Conservation (phyloP, 2,113 vertebrate species). For the Trinectes maculatus region DNA sequence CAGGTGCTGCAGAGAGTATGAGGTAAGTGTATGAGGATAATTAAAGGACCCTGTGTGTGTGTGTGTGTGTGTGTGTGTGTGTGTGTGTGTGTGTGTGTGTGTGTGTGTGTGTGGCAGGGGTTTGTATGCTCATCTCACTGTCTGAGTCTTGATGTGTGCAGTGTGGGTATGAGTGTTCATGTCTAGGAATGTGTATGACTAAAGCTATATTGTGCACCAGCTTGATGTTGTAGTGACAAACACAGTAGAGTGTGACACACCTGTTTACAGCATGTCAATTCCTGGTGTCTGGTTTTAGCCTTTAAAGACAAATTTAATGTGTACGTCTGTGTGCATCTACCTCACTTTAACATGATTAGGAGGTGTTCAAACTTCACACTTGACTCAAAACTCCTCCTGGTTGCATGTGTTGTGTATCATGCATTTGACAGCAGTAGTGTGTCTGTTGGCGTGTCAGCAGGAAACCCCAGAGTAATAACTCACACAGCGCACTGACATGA, state of each 20-base stretch:
- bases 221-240: conserved; percentile 7
- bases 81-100: background rate
- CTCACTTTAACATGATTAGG: background rate
- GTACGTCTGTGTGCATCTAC: background rate
- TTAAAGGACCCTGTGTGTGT: conserved; percentile 25
- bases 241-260: conserved; percentile 42
- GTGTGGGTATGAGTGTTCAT: conserved; percentile 26
- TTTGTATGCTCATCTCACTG: background rate
- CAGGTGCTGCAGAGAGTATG: conserved; percentile 48
- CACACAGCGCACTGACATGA: conserved; percentile 49
- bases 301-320: background rate
- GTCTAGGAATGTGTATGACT: conserved; percentile 70
- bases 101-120: conserved; percentile 3
- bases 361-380: conserved; percentile 6
- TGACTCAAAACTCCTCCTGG: background rate
- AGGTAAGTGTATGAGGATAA: conserved; percentile 53
- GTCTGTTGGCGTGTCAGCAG: conserved; percentile 36
- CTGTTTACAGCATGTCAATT: conserved; percentile 51
- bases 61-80: background rate
- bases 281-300: conserved; percentile 46
- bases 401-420: background rate
- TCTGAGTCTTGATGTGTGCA: conserved; percentile 41
- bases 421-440: conserved; percentile 33
- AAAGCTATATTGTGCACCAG: conserved; percentile 13
- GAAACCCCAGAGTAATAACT: conserved; percentile 68